Base-by-base conservation (phyloP, 2,797 vertebrate species). In the Mallotus villosus region DNA sequence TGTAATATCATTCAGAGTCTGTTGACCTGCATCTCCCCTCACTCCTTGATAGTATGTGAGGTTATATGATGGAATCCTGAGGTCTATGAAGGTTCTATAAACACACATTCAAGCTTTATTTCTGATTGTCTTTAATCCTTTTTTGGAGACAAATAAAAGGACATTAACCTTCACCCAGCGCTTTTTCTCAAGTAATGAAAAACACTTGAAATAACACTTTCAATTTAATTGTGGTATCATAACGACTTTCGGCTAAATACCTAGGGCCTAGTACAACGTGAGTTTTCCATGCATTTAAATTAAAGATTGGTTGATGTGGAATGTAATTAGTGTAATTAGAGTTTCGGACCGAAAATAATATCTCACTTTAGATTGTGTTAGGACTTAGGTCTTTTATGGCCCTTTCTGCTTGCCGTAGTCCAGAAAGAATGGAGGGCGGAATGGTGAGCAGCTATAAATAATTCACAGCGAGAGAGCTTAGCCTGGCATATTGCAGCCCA, bases 401-500 rank as follows among this genome's bases (percentile, higher is more conserved):
- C 71, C 70, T 72, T 59, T 67, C 21, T 81, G 74, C 82, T 82
- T 78, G 70, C 49, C 55, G 62, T 76, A 72, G 74, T 74, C 83
- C 71, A 77, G 74, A 74, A 60, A 53, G 78, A 79, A 21, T 5
- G 14, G 87, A 82, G 84, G 80, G 82, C 29, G 78, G 72, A 78
- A 80, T 87, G 41, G 41, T 84, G 80, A 85, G 77, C 65, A 62
- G 62, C 80, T 71, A 87, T 92, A 85, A 92, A 91, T 92, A 90
- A 91, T 92, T 92, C 75, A 82, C 41, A 88, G 80, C 81, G 61
- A 76, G 89, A 85, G 82, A 88, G 83, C 85, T 85, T 78, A 83
- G 89, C 63, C 79, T 77, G 84, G 83, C 86, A 19, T 84, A 88
- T 86, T 86, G 71, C 85, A 90, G 88, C 82, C 74, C 85, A 89